Percentiles rank a stretch among this genome's conserved stretches.
These are phyloP conservation scores for Puffinus mauretanicus DNA, from an alignment of 2,113 vertebrate genomes.

Conservation along the genomic window DNA sequence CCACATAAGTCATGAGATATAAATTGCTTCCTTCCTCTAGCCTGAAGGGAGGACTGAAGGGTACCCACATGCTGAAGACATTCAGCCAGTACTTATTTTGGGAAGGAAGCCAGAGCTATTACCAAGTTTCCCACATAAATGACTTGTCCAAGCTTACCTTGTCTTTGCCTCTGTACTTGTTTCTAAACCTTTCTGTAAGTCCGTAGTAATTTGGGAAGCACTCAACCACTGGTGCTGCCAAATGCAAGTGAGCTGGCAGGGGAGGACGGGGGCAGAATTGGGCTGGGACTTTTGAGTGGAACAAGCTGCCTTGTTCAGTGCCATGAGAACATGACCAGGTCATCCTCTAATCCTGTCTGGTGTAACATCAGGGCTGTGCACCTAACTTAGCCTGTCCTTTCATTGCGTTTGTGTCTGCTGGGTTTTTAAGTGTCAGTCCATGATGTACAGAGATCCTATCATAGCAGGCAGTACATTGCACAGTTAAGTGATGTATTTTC, in stretches of 20 bases:
- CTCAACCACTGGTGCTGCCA: neutral
- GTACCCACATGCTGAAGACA: neutral
- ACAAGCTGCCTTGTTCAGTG: neutral
- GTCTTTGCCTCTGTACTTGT: neutral
- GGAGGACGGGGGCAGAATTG: neutral
- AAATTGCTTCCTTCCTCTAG: constrained; percentile 40
- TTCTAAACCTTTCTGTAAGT: neutral
- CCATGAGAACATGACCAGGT: neutral
- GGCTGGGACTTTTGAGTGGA: neutral
- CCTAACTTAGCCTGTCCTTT: neutral
- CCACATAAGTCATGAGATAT: neutral
- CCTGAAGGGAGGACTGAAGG: neutral
- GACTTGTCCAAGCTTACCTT: neutral
- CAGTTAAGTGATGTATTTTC: neutral
- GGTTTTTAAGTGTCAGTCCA: neutral
- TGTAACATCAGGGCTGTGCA: neutral
- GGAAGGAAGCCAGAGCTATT: neutral
- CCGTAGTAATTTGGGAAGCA: neutral
- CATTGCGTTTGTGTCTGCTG: neutral
- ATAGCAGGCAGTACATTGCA: neutral
- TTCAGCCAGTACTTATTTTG: neutral
- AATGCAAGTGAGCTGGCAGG: neutral
- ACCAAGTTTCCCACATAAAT: neutral
- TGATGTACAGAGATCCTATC: neutral
- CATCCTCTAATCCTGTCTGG: neutral